These are phyloP conservation scores for Paralinhomoeus sp. DNA, from an alignment of 2,888 invertebrate species.

Conservation along the genomic window DNA sequence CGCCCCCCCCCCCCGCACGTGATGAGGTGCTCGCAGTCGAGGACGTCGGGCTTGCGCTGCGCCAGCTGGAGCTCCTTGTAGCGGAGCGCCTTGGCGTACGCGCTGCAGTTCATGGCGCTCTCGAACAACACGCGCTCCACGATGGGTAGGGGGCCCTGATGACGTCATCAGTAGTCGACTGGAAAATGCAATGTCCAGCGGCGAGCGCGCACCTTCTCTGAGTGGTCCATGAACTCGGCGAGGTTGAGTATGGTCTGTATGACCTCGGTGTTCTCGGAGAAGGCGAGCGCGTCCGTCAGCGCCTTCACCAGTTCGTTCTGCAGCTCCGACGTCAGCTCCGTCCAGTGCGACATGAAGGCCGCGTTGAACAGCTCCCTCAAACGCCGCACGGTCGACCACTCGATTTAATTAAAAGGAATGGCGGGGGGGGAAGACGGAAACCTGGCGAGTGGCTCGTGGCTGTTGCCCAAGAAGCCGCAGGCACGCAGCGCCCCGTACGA, in stretches of 20 bases:
- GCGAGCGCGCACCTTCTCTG: slow-evolving; percentile 42
- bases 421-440: slow-evolving; percentile 9
- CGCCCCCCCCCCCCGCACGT: not conserved
- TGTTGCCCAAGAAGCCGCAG: slow-evolving; percentile 71
- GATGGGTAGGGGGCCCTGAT: slow-evolving; percentile 62
- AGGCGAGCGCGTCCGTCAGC: slow-evolving; percentile 46
- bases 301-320: not conserved
- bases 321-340: slow-evolving; percentile 47
- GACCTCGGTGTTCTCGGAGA: slow-evolving; percentile 32
- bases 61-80: slow-evolving; percentile 30
- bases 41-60: not conserved
- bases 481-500: slow-evolving; percentile 80
- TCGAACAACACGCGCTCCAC: slow-evolving; percentile 65
- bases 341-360: slow-evolving; percentile 97
- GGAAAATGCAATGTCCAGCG: not conserved
- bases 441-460: slow-evolving; percentile 70
- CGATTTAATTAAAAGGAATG: not conserved
- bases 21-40: not conserved
- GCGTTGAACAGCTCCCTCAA: slow-evolving; percentile 78
- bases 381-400: not conserved
- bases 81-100: slow-evolving; percentile 57
- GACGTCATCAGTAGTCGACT: not conserved
- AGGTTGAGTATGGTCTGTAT: slow-evolving; percentile 44
- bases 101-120: slow-evolving; percentile 72
- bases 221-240: slow-evolving; percentile 98